Evolutionary conservation across 2,888 invertebrate species (phyloP).

Genomic region (Drosophila fulvimacula): DNA sequence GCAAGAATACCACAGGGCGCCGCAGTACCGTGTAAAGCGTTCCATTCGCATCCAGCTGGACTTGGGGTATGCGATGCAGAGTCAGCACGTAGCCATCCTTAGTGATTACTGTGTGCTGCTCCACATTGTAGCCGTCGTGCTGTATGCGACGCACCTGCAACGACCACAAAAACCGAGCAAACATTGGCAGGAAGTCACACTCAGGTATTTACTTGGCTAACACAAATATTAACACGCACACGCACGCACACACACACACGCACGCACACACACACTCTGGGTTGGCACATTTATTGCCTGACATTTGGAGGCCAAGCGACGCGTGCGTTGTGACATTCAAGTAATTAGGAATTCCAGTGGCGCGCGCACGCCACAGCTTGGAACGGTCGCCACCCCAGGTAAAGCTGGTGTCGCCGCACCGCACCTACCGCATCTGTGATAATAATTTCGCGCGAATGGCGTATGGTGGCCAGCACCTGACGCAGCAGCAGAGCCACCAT

Average conservation of each 20-base stretch:
- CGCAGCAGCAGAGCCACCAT: constrained; percentile 58
- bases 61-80: constrained; percentile 82
- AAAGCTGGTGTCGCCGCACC: constrained; percentile 32
- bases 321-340: constrained; percentile 78
- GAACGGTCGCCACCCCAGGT: constrained; percentile 12
- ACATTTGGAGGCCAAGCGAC: constrained; percentile 77
- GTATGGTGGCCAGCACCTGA: constrained; percentile 60
- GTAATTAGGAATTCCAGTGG: constrained; percentile 67
- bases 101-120: constrained; percentile 87
- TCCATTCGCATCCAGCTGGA: constrained; percentile 56
- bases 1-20: constrained; percentile 81
- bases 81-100: constrained; percentile 82
- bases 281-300: constrained; percentile 71
- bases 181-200: constrained; percentile 45
- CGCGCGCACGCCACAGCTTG: constrained; percentile 34
- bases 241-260: constrained; percentile 20
- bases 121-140: constrained; percentile 85
- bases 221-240: constrained; percentile 23
- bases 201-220: constrained; percentile 36
- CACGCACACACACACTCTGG: constrained; percentile 3
- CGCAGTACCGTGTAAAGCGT: constrained; percentile 58
- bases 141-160: constrained; percentile 83
- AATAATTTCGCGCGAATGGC: constrained; percentile 81
- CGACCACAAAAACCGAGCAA: constrained; percentile 14
- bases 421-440: constrained; percentile 84